Evolutionary conservation across 1,140 invertebrate genomes (phyloP).

Genomic region (Paraescarpia echinospica): DNA sequence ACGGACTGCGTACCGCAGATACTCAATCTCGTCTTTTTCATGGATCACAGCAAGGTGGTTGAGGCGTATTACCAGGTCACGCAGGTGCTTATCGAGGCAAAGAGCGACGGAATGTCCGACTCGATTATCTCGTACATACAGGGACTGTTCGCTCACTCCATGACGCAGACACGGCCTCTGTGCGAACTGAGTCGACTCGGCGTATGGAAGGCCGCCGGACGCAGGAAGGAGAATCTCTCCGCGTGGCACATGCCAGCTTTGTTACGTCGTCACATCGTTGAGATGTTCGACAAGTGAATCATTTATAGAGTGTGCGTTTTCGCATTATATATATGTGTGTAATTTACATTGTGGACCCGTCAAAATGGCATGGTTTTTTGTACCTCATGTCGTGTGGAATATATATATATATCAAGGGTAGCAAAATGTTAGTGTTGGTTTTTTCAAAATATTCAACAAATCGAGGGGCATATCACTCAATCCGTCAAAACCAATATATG

Average conservation of each 20-base stretch:
- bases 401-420: too few species aligned
- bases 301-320: neutral
- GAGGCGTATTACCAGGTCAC: conserved; percentile 12
- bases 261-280: neutral
- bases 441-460: neutral
- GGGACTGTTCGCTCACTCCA: neutral
- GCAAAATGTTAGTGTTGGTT: neutral
- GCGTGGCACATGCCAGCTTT: neutral
- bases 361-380: neutral
- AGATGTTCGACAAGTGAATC: neutral
- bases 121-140: conserved; percentile 11
- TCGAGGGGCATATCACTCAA: neutral
- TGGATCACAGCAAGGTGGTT: conserved; percentile 17
- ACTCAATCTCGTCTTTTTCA: conserved; percentile 18
- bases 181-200: conserved; percentile 10
- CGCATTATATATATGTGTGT: neutral
- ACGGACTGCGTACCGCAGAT: conserved; percentile 17
- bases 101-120: conserved; percentile 12
- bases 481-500: neutral
- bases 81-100: neutral
- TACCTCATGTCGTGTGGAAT: too few species aligned
- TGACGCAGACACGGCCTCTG: conserved; percentile 1
- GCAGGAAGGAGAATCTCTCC: neutral
- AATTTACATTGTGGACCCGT: neutral
- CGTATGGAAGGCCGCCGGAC: neutral